Conservation (phyloP, 2,113 vertebrate genomes). For the Pseudopodoces humilis region DNA sequence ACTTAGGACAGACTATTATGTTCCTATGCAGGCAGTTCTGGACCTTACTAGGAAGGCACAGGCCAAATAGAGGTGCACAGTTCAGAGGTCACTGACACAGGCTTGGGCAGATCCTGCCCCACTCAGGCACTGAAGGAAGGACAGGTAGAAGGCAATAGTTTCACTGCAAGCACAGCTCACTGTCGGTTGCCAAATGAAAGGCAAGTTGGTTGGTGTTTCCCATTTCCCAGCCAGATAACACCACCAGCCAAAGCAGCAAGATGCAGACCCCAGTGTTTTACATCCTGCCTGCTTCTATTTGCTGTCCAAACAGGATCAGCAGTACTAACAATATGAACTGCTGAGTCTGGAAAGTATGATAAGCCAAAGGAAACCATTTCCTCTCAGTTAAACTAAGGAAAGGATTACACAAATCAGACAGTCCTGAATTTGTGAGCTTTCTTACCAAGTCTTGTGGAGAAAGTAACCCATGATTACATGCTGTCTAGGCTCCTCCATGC, state of each 20-base stretch:
- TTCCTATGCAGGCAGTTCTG: background rate
- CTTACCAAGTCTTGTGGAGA: background rate
- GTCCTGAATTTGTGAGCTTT: background rate
- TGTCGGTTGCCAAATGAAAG: background rate
- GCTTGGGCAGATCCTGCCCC: background rate
- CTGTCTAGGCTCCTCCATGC: background rate
- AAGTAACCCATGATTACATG: background rate
- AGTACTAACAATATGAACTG: constrained; percentile 56
- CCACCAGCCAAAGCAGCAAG: background rate
- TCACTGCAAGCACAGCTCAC: background rate
- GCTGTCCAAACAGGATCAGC: constrained; percentile 50
- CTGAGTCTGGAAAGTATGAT: constrained; percentile 55
- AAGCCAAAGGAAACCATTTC: constrained; percentile 51
- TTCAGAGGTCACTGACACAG: background rate
- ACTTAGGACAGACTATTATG: background rate
- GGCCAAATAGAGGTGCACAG: background rate
- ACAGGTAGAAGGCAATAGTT: background rate
- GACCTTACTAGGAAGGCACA: background rate
- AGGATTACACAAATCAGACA: background rate
- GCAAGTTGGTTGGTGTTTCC: background rate
- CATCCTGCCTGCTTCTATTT: constrained; percentile 41
- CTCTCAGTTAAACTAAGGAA: constrained; percentile 30
- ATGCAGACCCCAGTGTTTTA: background rate
- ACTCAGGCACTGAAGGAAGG: background rate
- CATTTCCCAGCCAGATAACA: background rate